Base-by-base conservation (phyloP, 1,140 invertebrate genomes). In the Drosophila novamexicana region DNA sequence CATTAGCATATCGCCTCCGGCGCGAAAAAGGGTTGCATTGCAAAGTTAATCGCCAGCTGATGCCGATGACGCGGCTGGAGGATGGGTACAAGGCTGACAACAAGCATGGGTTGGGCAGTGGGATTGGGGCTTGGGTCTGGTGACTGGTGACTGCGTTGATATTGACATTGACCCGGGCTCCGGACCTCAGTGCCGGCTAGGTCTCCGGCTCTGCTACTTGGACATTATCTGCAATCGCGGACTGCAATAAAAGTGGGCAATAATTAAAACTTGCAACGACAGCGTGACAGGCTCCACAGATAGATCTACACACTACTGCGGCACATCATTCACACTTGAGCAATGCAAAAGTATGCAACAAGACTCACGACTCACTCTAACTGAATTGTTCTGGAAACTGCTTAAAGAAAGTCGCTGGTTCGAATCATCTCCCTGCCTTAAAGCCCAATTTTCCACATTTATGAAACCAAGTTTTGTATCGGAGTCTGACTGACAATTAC, bases 171-270 rank as follows among this genome's bases (percentile, higher is more conserved):
- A 34, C 64, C 40, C 54, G 12, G 18, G 14, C 18, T 1, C n/a
- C 56, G 14, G 16, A 12, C 10, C 14, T 6, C 63, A 32, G 32
- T 8, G 58, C 74, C 57, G 40, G 40, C 62, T 67, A 29, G 4
- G 22, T 29, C 22, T 29, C 22, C 22, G 22, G 22, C 22, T 29
- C 77, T 62, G 76, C 32, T 67, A 59, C 68, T 45, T 67, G 65
- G 79, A 72, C 79, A 49, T 86, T 85, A 86, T 86, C 79, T 82
- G 62, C 49, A 57, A 72, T 72, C 69, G 61, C 66, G 79, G 83
- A 79, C 75, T 82, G 82, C 83, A 85, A 85, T 85, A 85, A 85
- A 85, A 85, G 67, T 68, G 82, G 75, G 82, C 83, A 86, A 86
- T 88, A 86, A 86, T 86, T 86, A 86, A 86, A 88, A 86, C 79